Evolutionary conservation across 1,140 invertebrate genomes (phyloP).

Genomic region (Dufourea novaeangliae): DNA sequence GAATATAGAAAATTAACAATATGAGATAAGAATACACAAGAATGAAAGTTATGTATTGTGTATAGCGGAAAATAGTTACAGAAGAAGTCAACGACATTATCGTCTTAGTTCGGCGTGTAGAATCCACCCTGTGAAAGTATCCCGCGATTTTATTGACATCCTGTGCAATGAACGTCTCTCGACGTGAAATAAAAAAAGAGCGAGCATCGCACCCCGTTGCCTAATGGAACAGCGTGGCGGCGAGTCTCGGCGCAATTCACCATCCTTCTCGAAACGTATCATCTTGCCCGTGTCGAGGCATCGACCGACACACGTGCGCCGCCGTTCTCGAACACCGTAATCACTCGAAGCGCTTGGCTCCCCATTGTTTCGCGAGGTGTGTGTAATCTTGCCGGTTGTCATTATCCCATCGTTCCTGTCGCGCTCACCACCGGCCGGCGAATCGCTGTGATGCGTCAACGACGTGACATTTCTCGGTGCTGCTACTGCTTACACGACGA

Average conservation of each 20-base stretch:
- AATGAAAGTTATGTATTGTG: no score
- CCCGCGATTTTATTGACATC: no score
- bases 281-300: slow-evolving; percentile 2
- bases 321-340: background rate
- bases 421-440: background rate
- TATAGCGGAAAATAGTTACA: no score
- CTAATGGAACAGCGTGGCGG: background rate
- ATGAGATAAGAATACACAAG: no score
- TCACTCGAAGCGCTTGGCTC: background rate
- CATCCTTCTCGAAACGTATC: background rate
- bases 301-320: slow-evolving; percentile 23
- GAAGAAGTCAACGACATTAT: no score
- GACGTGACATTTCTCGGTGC: slow-evolving; percentile 53
- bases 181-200: background rate
- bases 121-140: no score
- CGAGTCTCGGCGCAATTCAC: background rate
- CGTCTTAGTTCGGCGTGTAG: no score
- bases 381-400: slow-evolving; percentile 29
- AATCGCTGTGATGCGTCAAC: slow-evolving; percentile 49
- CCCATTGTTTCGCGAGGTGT: slow-evolving; percentile 14
- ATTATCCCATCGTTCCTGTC: background rate
- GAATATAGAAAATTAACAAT: no score
- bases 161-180: no score
- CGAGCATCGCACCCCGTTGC: background rate
- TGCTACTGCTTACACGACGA: slow-evolving; percentile 21